Conservation (phyloP, 2,797 vertebrate genomes). For the Pipistrellus kuhlii region DNA sequence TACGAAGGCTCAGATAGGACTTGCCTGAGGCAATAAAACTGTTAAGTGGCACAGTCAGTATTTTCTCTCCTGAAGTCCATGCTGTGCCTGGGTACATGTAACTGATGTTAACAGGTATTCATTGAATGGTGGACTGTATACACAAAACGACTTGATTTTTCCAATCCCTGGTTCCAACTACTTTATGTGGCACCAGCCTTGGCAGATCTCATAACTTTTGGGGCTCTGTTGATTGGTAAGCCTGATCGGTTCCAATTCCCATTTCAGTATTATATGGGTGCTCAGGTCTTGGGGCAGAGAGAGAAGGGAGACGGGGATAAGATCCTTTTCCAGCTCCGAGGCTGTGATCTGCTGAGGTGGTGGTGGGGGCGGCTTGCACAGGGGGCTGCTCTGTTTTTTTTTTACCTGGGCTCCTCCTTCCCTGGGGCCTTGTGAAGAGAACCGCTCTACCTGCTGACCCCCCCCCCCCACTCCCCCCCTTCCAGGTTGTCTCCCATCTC, state of each 20-base stretch:
- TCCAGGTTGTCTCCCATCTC: background rate
- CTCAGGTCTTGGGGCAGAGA: background rate
- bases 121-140: background rate
- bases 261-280: background rate
- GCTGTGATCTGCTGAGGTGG: background rate
- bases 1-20: background rate
- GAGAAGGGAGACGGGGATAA: background rate
- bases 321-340: background rate
- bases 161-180: background rate
- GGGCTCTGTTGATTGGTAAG: conserved; percentile 28
- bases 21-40: conserved; percentile 18
- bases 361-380: too few species aligned
- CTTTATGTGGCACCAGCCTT: background rate
- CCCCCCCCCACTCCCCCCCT: background rate
- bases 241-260: background rate
- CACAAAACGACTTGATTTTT: conserved; percentile 22
- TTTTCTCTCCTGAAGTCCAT: background rate
- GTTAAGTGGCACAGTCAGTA: background rate
- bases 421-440: background rate
- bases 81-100: background rate
- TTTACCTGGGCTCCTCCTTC: background rate
- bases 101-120: background rate
- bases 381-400: background rate
- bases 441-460: background rate
- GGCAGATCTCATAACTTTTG: background rate